These are phyloP conservation scores for Portevinia maculata DNA, from an alignment of 2,888 invertebrate species.

Conservation along the genomic window DNA sequence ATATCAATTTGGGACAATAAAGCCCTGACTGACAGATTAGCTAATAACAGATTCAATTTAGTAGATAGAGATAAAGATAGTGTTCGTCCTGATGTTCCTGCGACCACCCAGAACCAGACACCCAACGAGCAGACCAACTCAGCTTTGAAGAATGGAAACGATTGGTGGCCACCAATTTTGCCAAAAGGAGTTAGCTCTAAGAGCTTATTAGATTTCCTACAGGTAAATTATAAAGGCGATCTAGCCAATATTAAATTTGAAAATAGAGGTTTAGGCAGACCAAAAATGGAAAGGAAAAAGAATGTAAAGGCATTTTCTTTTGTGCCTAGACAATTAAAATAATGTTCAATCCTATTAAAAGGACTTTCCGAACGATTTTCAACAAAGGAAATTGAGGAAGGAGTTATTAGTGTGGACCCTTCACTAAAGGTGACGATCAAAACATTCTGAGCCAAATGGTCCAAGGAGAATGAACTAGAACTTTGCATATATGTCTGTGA, in stretches of 20 bases:
- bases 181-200: background rate
- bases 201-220: background rate
- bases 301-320: background rate
- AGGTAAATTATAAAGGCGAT: background rate
- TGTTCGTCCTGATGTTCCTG: background rate
- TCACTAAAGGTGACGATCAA: conserved; percentile 5
- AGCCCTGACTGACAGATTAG: too few species aligned
- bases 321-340: background rate
- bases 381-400: background rate
- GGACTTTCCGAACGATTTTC: background rate
- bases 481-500: background rate
- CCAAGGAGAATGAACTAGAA: background rate
- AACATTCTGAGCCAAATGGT: conserved; percentile 10
- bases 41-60: too few species aligned
- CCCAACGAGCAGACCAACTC: background rate
- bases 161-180: background rate
- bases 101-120: too few species aligned
- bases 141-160: background rate
- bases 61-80: too few species aligned
- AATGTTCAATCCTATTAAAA: background rate
- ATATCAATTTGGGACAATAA: too few species aligned
- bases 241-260: background rate
- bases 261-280: background rate
- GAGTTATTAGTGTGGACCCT: background rate
- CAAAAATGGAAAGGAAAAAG: background rate